phyloP scores from a whole-genome alignment of 2,888 invertebrate genomes.

The Cantharis lateralis region DNA sequence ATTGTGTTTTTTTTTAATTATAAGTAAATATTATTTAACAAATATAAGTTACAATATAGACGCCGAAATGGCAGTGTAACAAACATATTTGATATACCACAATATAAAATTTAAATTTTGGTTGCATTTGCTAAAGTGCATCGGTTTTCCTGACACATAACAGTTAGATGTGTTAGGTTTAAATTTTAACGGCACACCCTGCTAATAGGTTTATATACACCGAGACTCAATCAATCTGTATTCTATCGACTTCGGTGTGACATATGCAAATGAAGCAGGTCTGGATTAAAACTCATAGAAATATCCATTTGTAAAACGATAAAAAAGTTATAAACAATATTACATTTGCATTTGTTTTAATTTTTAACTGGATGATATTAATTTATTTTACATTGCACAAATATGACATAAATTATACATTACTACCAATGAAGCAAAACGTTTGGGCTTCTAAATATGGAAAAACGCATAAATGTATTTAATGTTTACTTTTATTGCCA shows the following conservation, averaged over 20 bases:
- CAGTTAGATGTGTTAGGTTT: slow-evolving; percentile 28
- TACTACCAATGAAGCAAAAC: neutral
- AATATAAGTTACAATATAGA: too few relatives aligned
- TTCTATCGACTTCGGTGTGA: slow-evolving; percentile 32
- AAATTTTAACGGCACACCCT: slow-evolving; percentile 39
- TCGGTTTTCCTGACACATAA: slow-evolving; percentile 6
- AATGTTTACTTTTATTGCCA: neutral
- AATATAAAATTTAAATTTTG: neutral
- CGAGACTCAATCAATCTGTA: slow-evolving; percentile 38
- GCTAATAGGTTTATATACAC: slow-evolving; percentile 39
- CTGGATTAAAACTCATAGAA: slow-evolving; percentile 33
- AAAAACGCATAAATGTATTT: neutral
- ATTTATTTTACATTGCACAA: neutral
- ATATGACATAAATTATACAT: neutral
- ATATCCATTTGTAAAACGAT: neutral
- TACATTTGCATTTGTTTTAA: neutral
- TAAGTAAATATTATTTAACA: too few relatives aligned
- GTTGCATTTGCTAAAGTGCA: neutral
- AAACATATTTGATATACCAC: too few relatives aligned
- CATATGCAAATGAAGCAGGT: slow-evolving; percentile 36
- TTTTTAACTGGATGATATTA: neutral
- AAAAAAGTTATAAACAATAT: neutral
- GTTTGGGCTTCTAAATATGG: neutral
- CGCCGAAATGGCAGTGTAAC: too few relatives aligned
- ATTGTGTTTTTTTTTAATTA: too few relatives aligned